Conservation (phyloP, 2,888 invertebrate species). For the Lathronympha strigana region DNA sequence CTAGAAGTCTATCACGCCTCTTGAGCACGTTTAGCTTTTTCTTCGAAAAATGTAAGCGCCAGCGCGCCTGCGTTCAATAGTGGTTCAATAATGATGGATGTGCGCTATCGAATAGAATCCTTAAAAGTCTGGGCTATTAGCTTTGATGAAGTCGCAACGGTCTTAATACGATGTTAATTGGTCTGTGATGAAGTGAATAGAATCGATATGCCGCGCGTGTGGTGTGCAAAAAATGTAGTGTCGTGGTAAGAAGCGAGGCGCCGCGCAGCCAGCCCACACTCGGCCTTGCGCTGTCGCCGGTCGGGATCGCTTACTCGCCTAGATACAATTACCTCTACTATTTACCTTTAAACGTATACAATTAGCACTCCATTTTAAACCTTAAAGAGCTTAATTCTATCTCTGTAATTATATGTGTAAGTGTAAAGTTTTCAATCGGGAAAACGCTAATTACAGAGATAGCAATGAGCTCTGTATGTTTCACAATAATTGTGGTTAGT, state of each 20-base stretch:
- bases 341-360: slow-evolving; percentile 47
- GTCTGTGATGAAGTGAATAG: slow-evolving; percentile 24
- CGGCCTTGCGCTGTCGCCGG: slow-evolving; percentile 70
- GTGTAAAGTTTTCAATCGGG: neutral
- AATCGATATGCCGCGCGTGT: slow-evolving; percentile 32
- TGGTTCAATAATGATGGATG: slow-evolving; percentile 13
- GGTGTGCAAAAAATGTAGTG: slow-evolving; percentile 24
- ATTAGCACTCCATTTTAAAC: slow-evolving; percentile 51
- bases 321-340: slow-evolving; percentile 65
- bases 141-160: slow-evolving; percentile 26
- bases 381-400: neutral
- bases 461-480: too few species aligned
- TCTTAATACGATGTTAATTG: slow-evolving; percentile 35
- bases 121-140: slow-evolving; percentile 25
- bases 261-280: slow-evolving; percentile 63
- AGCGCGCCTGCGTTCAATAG: neutral
- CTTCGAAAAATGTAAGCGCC: slow-evolving; percentile 4
- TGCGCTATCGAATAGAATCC: slow-evolving; percentile 12
- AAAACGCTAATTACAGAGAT: neutral
- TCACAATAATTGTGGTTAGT: too few species aligned
- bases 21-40: slow-evolving; percentile 30
- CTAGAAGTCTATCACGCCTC: slow-evolving; percentile 29
- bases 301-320: slow-evolving; percentile 73
- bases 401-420: neutral
- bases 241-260: slow-evolving; percentile 43